Evolutionary conservation across 1,140 invertebrate genomes (phyloP).

Genomic region (Penaeus vannamei): DNA sequence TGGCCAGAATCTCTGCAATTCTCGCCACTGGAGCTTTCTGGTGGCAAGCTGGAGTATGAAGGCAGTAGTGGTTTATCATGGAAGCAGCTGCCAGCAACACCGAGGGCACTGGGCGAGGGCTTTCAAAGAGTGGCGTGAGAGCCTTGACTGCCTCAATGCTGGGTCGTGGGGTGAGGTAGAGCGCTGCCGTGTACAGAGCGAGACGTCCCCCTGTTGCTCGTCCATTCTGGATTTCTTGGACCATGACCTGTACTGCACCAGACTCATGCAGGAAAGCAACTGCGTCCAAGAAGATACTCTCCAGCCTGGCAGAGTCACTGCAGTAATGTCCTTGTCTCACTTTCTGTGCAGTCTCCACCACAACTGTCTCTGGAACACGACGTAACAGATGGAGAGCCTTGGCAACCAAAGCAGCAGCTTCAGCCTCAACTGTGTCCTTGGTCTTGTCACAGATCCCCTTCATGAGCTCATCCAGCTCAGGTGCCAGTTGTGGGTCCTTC

Average conservation of each 20-base stretch:
- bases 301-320: background rate
- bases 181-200: background rate
- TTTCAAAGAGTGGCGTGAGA: background rate
- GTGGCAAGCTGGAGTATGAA: constrained; percentile 34
- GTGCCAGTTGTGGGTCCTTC: constrained; percentile 4
- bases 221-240: background rate
- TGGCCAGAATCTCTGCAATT: background rate
- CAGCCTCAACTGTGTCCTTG: background rate
- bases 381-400: constrained; percentile 4
- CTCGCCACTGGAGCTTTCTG: constrained; percentile 24
- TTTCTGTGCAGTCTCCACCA: background rate
- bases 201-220: background rate
- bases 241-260: constrained; percentile 9
- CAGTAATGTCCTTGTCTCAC: background rate
- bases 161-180: background rate
- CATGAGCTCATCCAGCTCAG: background rate
- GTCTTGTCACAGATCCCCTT: constrained; percentile 7
- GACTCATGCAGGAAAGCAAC: background rate
- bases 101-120: background rate
- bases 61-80: constrained; percentile 51
- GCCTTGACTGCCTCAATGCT: background rate
- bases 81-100: background rate
- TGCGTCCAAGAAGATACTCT: constrained; percentile 10
- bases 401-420: background rate
- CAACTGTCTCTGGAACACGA: background rate